Percentiles rank a stretch among this genome's conserved stretches.
Conservation (phyloP, 2,113 vertebrate genomes). For the Galbula dea region DNA sequence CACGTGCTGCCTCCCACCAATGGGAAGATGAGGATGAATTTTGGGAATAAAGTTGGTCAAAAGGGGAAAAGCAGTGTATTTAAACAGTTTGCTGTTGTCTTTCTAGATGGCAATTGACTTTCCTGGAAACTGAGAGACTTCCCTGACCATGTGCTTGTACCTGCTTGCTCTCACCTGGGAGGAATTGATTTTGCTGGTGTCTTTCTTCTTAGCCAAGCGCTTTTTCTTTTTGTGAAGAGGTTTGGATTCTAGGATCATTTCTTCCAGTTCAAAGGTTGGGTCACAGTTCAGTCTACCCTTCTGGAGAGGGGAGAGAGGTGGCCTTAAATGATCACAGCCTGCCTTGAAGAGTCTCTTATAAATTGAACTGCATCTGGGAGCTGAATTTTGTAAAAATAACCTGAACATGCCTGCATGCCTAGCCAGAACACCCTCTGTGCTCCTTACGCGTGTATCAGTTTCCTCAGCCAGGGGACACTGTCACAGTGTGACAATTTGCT, state of each 20-base stretch:
- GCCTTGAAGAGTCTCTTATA: not conserved
- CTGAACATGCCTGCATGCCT: not conserved
- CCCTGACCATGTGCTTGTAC: too few species aligned
- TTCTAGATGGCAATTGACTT: not conserved
- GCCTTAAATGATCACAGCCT: not conserved
- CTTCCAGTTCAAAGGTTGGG: conserved; percentile 95
- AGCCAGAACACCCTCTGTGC: not conserved
- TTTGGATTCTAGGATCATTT: conserved; percentile 98
- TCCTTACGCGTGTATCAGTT: not conserved
- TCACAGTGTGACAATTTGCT: not conserved
- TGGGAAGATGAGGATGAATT: not conserved
- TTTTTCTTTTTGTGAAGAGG: conserved; percentile 99
- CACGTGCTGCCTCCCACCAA: not conserved
- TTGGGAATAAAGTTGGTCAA: not conserved
- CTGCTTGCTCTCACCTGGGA: conserved; percentile 77
- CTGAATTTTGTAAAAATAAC: not conserved
- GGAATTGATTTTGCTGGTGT: conserved; percentile 77
- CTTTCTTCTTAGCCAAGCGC: conserved; percentile 88
- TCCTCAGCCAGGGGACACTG: not conserved
- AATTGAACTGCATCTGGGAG: not conserved
- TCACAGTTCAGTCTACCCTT: conserved; percentile 93
- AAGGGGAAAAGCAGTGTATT: not conserved
- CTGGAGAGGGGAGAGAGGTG: conserved; percentile 62
- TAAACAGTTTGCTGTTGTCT: not conserved
- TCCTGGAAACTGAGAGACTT: not conserved